Evolutionary conservation across 1,140 invertebrate genomes (phyloP), one percentile per base, ranked within the genome.

Genomic region (Hypothenemus hampei): DNA sequence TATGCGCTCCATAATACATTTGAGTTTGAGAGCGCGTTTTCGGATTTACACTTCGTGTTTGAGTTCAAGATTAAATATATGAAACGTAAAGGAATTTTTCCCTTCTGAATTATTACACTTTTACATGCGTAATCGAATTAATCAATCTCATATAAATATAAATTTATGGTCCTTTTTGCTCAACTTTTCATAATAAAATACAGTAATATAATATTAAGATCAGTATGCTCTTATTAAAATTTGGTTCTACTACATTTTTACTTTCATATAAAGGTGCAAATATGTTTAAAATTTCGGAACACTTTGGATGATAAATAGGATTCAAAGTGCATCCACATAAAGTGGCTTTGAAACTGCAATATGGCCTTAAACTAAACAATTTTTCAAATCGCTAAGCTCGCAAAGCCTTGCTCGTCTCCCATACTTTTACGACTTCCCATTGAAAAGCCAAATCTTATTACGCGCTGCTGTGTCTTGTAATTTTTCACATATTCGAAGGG

Each of bases 331-430:
- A 51, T 41, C 36, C 37, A 29, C 37, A 41, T 51, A 51, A 50
- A 50, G 48, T 51, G 48, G 48, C 48, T 51, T 51, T 41, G 36
- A 51, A 51, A 51, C 35, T 51, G 48, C 22, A 51, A 41, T 51
- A 51, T 20, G 48, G 36, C 48, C 48, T 41, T 51, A 51, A 51
- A 51, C 36, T 51, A 51, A 51, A 51, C 48, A 51, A 51, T 51
- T 51, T 41, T 51, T 51, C 48, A 51, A 51, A 51, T 51, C 48
- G 36, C 48, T 41, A 51, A 51, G 48, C 48, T 23, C 6, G 23
- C 15, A 16, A 49, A 49, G 29, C 35, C 21, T 37, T 49, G 18
- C 36, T 18, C 33, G 8, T 24, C 36, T 51, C 48, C 31, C 13
- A 24, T 41, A 51, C 23, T 51, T 51, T 51, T 51, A 51, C 48